Evolutionary conservation across 23 tunicate species (phyloP).

Genomic region (Corella eumyota): DNA sequence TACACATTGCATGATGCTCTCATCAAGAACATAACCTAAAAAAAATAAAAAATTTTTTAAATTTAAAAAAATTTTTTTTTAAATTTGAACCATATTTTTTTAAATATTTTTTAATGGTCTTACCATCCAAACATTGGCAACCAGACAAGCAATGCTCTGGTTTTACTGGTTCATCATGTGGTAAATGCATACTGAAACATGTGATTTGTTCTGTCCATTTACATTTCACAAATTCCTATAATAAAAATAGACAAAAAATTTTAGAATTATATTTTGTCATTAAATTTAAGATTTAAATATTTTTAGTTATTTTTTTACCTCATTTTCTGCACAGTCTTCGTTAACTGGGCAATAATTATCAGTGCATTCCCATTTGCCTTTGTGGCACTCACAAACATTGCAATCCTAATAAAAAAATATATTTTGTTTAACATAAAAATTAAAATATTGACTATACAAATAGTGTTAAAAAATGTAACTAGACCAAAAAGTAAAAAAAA

Average conservation of each 20-base stretch:
- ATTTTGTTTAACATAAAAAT: neutral
- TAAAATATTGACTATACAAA: neutral
- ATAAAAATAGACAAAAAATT: neutral
- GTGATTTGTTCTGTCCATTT: constrained; percentile 83
- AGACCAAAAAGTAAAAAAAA: neutral
- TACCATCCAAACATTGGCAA: constrained; percentile 94
- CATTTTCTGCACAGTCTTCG: constrained; percentile 69
- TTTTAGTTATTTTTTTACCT: too few species aligned
- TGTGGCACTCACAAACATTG: constrained; percentile 98
- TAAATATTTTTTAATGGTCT: too few species aligned
- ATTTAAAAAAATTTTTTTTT: too few species aligned
- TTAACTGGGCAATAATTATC: constrained; percentile 89
- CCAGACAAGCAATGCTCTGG: constrained; percentile 97
- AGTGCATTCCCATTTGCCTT: constrained; percentile 96
- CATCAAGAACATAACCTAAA: constrained; percentile 88
- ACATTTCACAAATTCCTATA: constrained; percentile 82
- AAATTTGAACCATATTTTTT: too few species aligned
- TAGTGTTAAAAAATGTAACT: neutral
- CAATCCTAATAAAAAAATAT: constrained; percentile 61
- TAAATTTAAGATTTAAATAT: too few species aligned
- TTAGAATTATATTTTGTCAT: too few species aligned
- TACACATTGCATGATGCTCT: constrained; percentile 71
- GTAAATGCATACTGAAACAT: constrained; percentile 98
- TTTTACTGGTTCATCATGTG: constrained; percentile 81
- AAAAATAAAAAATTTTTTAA: too few species aligned